Base-by-base conservation (phyloP, 2,113 vertebrate species). In the Gasterosteus aculeatus region DNA sequence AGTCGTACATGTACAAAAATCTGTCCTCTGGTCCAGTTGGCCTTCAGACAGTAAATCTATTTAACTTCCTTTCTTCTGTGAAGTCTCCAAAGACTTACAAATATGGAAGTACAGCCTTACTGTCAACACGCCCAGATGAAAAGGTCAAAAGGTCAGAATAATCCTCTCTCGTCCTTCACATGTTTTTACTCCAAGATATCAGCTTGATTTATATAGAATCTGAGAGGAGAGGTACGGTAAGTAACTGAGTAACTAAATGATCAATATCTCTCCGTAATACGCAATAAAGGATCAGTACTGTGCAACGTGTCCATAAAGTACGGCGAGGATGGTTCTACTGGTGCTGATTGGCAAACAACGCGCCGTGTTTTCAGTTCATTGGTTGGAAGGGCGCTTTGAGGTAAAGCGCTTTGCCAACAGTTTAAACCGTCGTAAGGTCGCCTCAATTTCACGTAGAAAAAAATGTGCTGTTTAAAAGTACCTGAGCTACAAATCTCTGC, bases 1-100 rank as follows among this genome's bases (percentile, higher is more conserved):
- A 26, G 2, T 56, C 5, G 7, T n/a, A 10, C 18, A 58, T 70
- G 16, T 74, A 58, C 42, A 79, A 60, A 47, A 65, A 56, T 14
- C 22, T 57, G 6, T 85, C 2, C 56, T 66, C 56, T 63, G 6
- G 12, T 33, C 44, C 29, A n/a, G 12, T 2, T 61, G 44, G 9
- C 8, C 16, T 66, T 19, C 7, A 53, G 29, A 75, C 12, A 54
- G 0, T 0, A 76, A 1, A 31, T 60, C 15, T 18, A 18, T 60
- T 18, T 18, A 73, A 69, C 29, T 71, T 72, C 54, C 75, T 35
- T 72, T 29, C 5, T 65, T 78, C 35, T 72, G 35, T 4, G 16
- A 72, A 29, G 6, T 22, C 49, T 69, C 39, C 0, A 19, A 33
- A 75, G 63, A 14, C 7, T 60, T 1, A 33, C 1, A 72, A 80